Evolutionary conservation across 2,888 invertebrate genomes (phyloP).

Genomic region (Pammene fasciana): DNA sequence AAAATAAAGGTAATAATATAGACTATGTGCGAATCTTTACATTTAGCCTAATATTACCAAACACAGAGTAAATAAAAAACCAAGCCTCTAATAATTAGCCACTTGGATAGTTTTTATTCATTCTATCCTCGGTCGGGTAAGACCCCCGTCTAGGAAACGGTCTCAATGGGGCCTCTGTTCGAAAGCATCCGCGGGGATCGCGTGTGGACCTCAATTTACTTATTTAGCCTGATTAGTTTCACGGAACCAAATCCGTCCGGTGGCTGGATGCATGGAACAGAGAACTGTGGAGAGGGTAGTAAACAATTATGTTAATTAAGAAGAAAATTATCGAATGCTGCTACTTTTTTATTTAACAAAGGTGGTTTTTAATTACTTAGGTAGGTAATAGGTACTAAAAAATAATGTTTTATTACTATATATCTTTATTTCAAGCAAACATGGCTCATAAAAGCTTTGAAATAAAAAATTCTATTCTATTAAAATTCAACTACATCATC

Average conservation of each 20-base stretch:
- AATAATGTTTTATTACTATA: too few relatives aligned
- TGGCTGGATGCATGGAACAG: conserved; percentile 56
- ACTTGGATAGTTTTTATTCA: conserved; percentile 7
- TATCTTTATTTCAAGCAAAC: too few relatives aligned
- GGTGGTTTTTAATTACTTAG: too few relatives aligned
- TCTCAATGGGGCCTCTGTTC: conserved; percentile 40
- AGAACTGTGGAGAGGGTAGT: conserved; percentile 45
- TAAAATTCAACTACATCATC: too few relatives aligned
- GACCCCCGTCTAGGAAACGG: conserved; percentile 22
- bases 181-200: conserved; percentile 52
- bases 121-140: conserved; percentile 18
- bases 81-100: neutral
- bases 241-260: conserved; percentile 80
- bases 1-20: too few relatives aligned
- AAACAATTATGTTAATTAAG: neutral
- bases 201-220: conserved; percentile 77
- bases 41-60: too few relatives aligned
- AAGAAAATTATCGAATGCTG: neutral
- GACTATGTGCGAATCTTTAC: too few relatives aligned
- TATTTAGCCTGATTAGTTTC: conserved; percentile 81
- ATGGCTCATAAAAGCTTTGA: too few relatives aligned
- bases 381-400: too few relatives aligned
- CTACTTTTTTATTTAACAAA: too few relatives aligned
- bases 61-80: too few relatives aligned
- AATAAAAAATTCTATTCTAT: too few relatives aligned